Evolutionary conservation across 2,797 vertebrate genomes (phyloP).

Genomic region (Erithacus rubecula): DNA sequence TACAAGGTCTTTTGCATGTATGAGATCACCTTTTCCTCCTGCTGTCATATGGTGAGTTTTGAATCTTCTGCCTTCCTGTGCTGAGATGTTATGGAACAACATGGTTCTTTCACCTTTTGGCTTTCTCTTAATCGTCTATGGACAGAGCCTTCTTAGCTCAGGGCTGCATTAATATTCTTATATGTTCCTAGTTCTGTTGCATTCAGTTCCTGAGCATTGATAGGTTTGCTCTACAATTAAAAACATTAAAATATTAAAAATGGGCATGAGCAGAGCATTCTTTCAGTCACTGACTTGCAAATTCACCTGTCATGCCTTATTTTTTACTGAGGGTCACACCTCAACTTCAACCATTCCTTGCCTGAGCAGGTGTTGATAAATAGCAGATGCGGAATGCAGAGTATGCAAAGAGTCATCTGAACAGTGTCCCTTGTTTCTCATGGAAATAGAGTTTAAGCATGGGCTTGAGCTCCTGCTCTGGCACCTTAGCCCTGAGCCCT

Average conservation of each 20-base stretch:
- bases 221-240: rapidly evolving
- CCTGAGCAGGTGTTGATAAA: background rate
- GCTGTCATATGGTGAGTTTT: background rate
- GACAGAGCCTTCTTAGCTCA: background rate
- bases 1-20: background rate
- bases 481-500: background rate
- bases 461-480: background rate
- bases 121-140: background rate
- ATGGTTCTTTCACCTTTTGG: background rate
- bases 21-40: background rate
- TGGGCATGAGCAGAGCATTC: background rate
- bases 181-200: background rate
- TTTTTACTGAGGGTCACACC: background rate
- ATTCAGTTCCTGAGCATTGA: background rate
- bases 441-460: background rate
- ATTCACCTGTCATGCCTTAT: background rate
- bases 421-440: background rate
- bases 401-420: background rate
- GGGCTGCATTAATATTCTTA: background rate
- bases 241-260: background rate
- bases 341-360: background rate
- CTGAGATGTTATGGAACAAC: background rate
- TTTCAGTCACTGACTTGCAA: background rate
- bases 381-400: background rate
- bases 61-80: background rate